These are phyloP conservation scores for Spilarctia lutea DNA, from an alignment of 2,888 invertebrate species.

Conservation along the genomic window DNA sequence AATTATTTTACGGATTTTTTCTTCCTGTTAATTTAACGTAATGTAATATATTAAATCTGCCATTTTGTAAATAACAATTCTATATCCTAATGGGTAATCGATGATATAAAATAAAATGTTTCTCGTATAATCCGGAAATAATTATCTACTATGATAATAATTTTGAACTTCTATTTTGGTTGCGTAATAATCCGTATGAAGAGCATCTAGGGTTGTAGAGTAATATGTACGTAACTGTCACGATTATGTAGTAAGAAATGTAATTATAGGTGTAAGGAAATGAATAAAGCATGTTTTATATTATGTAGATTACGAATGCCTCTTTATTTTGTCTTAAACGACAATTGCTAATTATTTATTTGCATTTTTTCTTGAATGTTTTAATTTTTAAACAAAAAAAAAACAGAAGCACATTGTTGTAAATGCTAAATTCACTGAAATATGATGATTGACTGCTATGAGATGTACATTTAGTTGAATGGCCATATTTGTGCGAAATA, in stretches of 20 bases:
- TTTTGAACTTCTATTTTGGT: conserved; percentile 50
- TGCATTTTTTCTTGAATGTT: conserved; percentile 84
- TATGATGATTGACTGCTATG: conserved; percentile 27
- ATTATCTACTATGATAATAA: conserved; percentile 40
- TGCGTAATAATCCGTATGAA: conserved; percentile 63
- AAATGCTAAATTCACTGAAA: conserved; percentile 66
- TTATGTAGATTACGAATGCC: conserved; percentile 82
- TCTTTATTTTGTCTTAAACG: conserved; percentile 77
- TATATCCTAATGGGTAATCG: conserved; percentile 39
- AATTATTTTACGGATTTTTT: conserved; percentile 35
- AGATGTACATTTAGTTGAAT: conserved; percentile 14
- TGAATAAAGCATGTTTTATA: conserved; percentile 85
- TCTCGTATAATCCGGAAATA: conserved; percentile 50
- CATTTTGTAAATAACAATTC: conserved; percentile 58
- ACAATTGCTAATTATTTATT: conserved; percentile 85
- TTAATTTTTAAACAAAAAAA: conserved; percentile 81
- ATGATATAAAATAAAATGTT: conserved; percentile 44
- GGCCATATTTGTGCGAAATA: conserved; percentile 28
- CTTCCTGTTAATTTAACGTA: conserved; percentile 41
- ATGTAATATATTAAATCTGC: conserved; percentile 46
- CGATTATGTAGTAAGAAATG: conserved; percentile 75
- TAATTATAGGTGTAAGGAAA: conserved; percentile 81
- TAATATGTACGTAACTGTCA: conserved; percentile 73
- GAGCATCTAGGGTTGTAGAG: conserved; percentile 75
- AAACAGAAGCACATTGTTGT: conserved; percentile 75